Base-by-base conservation (phyloP, 1,140 invertebrate genomes). In the Bombus soroeensis region DNA sequence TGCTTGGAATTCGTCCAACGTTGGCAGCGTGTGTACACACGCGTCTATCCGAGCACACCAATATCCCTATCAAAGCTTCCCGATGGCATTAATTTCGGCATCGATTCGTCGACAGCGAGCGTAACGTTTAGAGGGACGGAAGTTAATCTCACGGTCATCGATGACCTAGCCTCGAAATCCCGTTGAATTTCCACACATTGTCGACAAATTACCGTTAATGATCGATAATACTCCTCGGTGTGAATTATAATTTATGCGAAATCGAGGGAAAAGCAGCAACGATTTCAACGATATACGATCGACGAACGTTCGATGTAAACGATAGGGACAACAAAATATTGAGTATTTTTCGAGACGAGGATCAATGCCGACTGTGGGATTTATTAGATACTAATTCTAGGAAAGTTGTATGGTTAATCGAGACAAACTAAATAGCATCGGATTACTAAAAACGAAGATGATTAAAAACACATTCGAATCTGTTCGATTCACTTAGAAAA, bases 11-110 rank as follows among this genome's bases (percentile, higher is more conserved):
- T 73, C 62, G n/a, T 83, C 75, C 80, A 87, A 88, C 39, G 79
- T 66, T 84, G n/a, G 25, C 71, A 15, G n/a, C 22, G 18, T 3
- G 34, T 12, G 41, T 13, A 34, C 43, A 70, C 75, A 12, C 15
- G 18, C 47, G 25, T 47, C 25, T 41, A 64, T 4, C 28, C 39
- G 53, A 6, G 10, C 57, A 53, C 59, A 70, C 25, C 57, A 53
- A 73, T 82, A 74, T 88, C 77, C 74, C 86, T 85, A 81, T 89
- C 86, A 64, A 81, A 81, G 78, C 87, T 64, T 47, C 37, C 41
- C 82, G 32, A 57, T 66, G 57, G 68, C 68, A 86, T 89, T 88
- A 88, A 89, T 87, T 85, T 88, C 70, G 9, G 47, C 62, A 75
- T 53, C 74, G 77, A 78, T 73, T 87, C 75, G 59, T 82, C 53